Evolutionary conservation across 2,113 vertebrate species (phyloP).

Genomic region (Phyllostomus discolor): DNA sequence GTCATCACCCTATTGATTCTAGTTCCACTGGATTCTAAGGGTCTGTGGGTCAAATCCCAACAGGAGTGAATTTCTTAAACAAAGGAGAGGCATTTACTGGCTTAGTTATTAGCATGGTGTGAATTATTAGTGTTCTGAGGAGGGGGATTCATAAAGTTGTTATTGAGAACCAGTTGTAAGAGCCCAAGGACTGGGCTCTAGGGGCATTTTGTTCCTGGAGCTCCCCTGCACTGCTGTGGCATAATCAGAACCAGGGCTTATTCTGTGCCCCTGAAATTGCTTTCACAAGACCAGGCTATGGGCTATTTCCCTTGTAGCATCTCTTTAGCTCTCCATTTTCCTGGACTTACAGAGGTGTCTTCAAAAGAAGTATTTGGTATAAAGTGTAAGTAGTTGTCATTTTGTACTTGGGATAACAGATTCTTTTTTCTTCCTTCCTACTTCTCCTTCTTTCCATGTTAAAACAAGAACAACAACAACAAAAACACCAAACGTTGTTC

Average conservation of each 20-base stretch:
- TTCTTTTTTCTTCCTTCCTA: accelerated
- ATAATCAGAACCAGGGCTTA: neutral
- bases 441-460: neutral
- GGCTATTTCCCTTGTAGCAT: neutral
- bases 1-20: neutral
- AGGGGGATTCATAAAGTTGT: neutral
- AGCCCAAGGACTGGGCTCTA: neutral
- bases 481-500: neutral
- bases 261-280: neutral
- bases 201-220: neutral
- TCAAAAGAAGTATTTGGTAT: neutral
- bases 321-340: neutral
- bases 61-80: neutral
- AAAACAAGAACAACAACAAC: too few relatives aligned
- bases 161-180: neutral
- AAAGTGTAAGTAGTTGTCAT: neutral
- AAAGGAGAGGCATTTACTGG: conserved; percentile 12
- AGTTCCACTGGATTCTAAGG: neutral
- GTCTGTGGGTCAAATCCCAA: conserved; percentile 18
- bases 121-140: neutral
- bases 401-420: neutral
- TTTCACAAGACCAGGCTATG: neutral
- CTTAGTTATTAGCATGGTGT: neutral
- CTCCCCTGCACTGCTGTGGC: neutral
- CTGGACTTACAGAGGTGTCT: neutral